Percentiles rank a stretch among this genome's conserved stretches.
Conservation (phyloP, 2,888 invertebrate species). For the Malacosoma neustria region DNA sequence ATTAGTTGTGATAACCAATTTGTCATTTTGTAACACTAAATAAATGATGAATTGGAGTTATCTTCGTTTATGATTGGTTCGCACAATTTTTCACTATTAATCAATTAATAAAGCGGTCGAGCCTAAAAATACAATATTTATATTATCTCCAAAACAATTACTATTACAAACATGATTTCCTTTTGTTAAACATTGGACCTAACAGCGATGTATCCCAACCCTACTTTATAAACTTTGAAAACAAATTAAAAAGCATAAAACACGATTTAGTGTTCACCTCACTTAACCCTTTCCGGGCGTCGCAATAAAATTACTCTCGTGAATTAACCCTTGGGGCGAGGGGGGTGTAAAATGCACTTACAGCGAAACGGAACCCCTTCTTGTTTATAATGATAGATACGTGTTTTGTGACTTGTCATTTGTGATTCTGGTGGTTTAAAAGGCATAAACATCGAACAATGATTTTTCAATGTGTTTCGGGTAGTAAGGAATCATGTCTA, state of each 20-base stretch:
- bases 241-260: slow-evolving; percentile 69
- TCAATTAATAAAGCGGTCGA: no score
- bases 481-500: no score
- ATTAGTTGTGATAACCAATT: no score
- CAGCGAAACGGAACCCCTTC: slow-evolving; percentile 25
- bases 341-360: slow-evolving; percentile 28
- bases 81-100: no score
- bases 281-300: slow-evolving; percentile 49
- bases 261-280: slow-evolving; percentile 48
- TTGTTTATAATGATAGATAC: slow-evolving; percentile 44
- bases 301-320: slow-evolving; percentile 52
- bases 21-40: no score
- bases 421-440: slow-evolving; percentile 8
- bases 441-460: neutral
- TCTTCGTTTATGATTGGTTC: no score
- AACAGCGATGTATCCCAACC: no score
- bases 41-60: no score
- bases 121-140: no score
- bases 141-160: no score
- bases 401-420: slow-evolving; percentile 23
- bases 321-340: slow-evolving; percentile 40
- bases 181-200: no score
- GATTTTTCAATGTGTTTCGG: neutral
- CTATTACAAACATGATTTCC: no score
- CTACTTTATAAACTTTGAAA: slow-evolving; percentile 26